Evolutionary conservation across 2,797 vertebrate genomes (phyloP).

Genomic region (Sebastes hubbsi): DNA sequence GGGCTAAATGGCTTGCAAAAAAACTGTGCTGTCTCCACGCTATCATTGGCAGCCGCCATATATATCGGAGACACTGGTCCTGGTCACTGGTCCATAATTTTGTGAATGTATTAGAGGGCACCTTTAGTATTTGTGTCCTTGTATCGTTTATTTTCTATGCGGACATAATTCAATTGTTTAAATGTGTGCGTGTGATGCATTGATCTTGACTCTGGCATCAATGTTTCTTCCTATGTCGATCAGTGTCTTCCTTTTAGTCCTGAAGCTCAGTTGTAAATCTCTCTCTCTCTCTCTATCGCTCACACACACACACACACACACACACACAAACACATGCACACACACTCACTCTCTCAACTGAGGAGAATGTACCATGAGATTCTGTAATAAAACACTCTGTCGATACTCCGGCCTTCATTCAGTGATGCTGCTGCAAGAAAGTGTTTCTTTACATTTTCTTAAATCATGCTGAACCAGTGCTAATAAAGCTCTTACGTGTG

Average conservation of each 20-base stretch:
- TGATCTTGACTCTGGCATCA: neutral
- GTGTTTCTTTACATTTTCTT: conserved; percentile 24
- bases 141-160: no score
- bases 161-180: no score
- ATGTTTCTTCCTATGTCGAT: neutral
- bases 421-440: neutral
- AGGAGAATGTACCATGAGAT: conserved; percentile 15
- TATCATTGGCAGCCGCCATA: no score
- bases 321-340: neutral
- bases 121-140: no score
- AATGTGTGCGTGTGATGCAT: neutral
- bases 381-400: conserved; percentile 22
- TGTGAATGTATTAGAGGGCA: no score
- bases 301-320: no score
- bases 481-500: conserved; percentile 6
- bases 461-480: conserved; percentile 23
- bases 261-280: neutral
- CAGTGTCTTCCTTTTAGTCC: no score
- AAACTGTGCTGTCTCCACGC: rapidly evolving
- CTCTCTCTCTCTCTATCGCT: neutral
- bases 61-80: no score
- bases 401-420: neutral
- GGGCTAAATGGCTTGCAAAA: no score
- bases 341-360: neutral
- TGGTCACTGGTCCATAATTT: no score